Evolutionary conservation across 1,140 invertebrate species (phyloP).

Genomic region (Zaprionus lachaisei): DNA sequence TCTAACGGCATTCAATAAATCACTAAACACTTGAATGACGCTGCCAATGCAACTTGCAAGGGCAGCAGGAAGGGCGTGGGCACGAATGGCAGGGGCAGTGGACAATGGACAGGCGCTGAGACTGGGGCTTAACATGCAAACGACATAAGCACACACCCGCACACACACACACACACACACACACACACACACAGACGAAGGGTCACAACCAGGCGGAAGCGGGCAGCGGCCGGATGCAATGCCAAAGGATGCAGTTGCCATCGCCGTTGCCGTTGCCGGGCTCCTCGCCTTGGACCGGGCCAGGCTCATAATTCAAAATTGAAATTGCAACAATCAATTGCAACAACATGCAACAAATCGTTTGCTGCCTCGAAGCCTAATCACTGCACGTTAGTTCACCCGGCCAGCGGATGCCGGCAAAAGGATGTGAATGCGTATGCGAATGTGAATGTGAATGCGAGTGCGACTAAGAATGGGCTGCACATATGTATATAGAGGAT

Average conservation of each 20-base stretch:
- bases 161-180: background rate
- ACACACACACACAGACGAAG: background rate
- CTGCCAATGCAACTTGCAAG: slow-evolving; percentile 81
- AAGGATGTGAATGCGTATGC: slow-evolving; percentile 45
- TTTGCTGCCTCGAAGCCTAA: slow-evolving; percentile 69
- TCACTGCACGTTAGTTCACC: slow-evolving; percentile 69
- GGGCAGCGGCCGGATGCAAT: slow-evolving; percentile 55
- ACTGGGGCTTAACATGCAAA: slow-evolving; percentile 53
- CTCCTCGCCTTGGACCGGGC: slow-evolving; percentile 11
- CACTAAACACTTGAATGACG: slow-evolving; percentile 83
- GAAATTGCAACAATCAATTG: slow-evolving; percentile 84
- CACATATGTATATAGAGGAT: slow-evolving; percentile 21
- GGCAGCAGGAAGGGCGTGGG: background rate
- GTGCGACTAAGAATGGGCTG: slow-evolving; percentile 23
- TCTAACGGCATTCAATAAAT: slow-evolving; percentile 83
- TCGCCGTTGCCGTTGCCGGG: slow-evolving; percentile 12
- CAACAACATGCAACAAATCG: slow-evolving; percentile 83
- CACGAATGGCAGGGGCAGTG: background rate
- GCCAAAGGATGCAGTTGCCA: slow-evolving; percentile 54
- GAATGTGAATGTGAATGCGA: slow-evolving; percentile 38
- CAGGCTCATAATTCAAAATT: slow-evolving; percentile 83
- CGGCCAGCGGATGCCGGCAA: slow-evolving; percentile 44
- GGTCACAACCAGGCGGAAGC: slow-evolving; percentile 45
- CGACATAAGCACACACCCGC: slow-evolving; percentile 37
- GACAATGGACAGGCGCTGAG: slow-evolving; percentile 9